Base-by-base conservation (phyloP, 2,113 vertebrate species). In the Nyctibius bracteatus region DNA sequence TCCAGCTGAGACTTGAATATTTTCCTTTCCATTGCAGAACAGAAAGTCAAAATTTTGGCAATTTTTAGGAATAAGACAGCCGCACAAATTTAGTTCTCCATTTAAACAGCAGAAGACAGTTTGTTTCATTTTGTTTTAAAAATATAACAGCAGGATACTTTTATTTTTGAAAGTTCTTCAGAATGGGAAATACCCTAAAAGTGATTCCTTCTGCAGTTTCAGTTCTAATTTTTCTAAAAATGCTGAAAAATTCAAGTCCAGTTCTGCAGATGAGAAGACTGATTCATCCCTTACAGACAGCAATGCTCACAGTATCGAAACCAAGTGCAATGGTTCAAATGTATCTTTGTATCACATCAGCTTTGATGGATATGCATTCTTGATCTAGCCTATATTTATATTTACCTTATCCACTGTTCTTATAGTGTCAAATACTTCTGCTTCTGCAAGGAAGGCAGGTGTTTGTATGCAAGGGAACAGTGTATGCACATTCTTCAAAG, bases 401-500 rank as follows among this genome's bases (percentile, higher is more conserved):
- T 78, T 66, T 83, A 57, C 11, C 7, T 70, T 15, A 51, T 13
- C 10, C 54, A n/a, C 10, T 78, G 19, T 5, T 81, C 15, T 39
- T 43, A 4, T 10, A 66, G 49, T 23, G 57, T 8, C 33, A 81
- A 49, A n/a, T 49, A 15, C 7, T 70, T 65, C 41, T 81, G 14
- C 11, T 67, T 35, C 18, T 46, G 17, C 22, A 65, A 66, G 65
- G 35, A 51, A 54, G n/a, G n/a, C 31, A 68, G 49, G 9, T 43
- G 47, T 55, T 61, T 73, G 31, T 13, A 47, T 71, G 23, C 6
- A 30, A 86, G 68, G 46, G 30, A 58, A 39, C 4, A 18, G 39
- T 0, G 0, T 5, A 12, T 16, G 5, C 27, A 27, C 51, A 44
- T 47, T 22, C 62, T 49, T 21, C n/a, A 71, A 70, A 77, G 35